A percentile compares a stretch with the other conserved stretches of the same genome.
phyloP scores from a whole-genome alignment of 1,140 invertebrate species.

The Orius laevigatus region DNA sequence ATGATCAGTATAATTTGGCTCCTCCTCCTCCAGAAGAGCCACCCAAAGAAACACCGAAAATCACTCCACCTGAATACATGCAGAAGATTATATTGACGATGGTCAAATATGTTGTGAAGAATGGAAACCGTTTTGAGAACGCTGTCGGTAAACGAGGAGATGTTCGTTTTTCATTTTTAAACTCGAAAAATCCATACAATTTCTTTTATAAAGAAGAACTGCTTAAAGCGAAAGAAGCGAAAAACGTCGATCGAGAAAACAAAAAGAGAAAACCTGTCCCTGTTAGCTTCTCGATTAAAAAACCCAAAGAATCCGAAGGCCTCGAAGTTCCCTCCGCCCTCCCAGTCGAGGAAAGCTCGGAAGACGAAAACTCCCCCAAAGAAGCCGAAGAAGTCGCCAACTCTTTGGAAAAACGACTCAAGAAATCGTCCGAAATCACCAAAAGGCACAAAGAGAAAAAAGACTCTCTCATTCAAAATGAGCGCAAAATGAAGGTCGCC shows the following conservation, averaged over 20 bases:
- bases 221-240: not conserved
- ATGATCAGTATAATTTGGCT: slow-evolving; percentile 47
- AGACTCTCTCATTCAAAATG: slow-evolving; percentile 21
- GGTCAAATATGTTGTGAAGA: slow-evolving; percentile 86
- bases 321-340: slow-evolving; percentile 25
- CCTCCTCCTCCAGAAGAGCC: slow-evolving; percentile 21
- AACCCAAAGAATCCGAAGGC: slow-evolving; percentile 51
- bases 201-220: not conserved
- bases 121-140: slow-evolving; percentile 81
- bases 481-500: slow-evolving; percentile 17
- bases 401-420: slow-evolving; percentile 15
- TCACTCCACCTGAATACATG: slow-evolving; percentile 52
- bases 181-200: slow-evolving; percentile 6
- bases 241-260: not conserved
- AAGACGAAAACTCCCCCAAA: slow-evolving; percentile 28
- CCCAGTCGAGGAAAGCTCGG: slow-evolving; percentile 53
- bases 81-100: slow-evolving; percentile 88
- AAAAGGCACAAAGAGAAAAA: slow-evolving; percentile 21
- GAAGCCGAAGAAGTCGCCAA: slow-evolving; percentile 8
- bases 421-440: slow-evolving; percentile 6
- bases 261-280: slow-evolving; percentile 32
- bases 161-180: slow-evolving; percentile 11
- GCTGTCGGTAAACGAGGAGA: slow-evolving; percentile 65
- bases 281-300: slow-evolving; percentile 67
- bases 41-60: slow-evolving; percentile 4